phyloP scores from a whole-genome alignment of 2,888 invertebrate genomes.

The Hoplodrina ambigua region DNA sequence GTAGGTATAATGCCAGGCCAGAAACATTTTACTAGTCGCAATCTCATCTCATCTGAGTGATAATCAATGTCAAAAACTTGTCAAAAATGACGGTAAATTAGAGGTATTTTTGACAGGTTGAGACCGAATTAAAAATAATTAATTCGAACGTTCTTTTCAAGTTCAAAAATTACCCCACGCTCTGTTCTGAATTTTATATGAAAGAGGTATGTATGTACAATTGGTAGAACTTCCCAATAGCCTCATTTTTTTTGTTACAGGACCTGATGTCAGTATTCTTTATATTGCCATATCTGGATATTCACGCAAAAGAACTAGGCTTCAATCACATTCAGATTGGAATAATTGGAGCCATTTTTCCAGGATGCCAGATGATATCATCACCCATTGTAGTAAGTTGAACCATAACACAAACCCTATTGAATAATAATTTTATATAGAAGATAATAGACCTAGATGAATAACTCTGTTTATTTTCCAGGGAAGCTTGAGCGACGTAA shows the following conservation, averaged over 20 bases:
- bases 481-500: slow-evolving; percentile 90
- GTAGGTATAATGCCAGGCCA: no score
- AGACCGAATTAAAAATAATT: no score
- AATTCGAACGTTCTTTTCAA: no score
- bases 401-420: background rate
- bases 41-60: no score
- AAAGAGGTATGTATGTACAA: background rate
- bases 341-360: slow-evolving; percentile 26
- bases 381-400: slow-evolving; percentile 45
- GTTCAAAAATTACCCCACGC: no score
- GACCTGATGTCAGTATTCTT: slow-evolving; percentile 69
- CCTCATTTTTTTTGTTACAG: slow-evolving; percentile 61
- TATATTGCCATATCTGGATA: slow-evolving; percentile 38
- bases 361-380: slow-evolving; percentile 38
- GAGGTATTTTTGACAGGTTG: no score
- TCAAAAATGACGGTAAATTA: no score
- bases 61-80: no score
- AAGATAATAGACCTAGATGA: background rate
- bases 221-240: background rate
- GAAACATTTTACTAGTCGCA: no score
- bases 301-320: slow-evolving; percentile 28
- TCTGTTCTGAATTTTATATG: no score
- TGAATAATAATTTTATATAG: background rate
- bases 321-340: slow-evolving; percentile 48
- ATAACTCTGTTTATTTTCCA: slow-evolving; percentile 68